Base-by-base conservation (phyloP, 2,113 vertebrate genomes). In the Pycnonotus jocosus region DNA sequence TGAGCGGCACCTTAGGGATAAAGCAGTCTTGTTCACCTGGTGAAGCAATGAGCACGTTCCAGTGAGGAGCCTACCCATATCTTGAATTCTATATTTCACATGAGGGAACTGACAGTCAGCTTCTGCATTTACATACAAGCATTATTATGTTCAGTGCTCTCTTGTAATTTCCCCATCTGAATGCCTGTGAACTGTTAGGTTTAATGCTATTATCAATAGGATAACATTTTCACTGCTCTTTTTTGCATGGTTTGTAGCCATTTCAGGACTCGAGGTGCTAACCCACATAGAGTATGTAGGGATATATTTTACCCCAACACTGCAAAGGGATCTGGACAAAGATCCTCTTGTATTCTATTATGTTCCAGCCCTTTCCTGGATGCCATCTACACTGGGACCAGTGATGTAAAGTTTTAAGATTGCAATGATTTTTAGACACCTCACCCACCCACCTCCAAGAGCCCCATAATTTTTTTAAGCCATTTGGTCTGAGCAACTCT, bases 161-260 rank as follows among this genome's bases (percentile, higher is more conserved):
- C 69, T 62, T 81, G 35, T 62, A 37, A 20, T 79, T 81, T 85
- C 27, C 30, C 71, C 35, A 35, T 68, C 28, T 60, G 79, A 33
- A 58, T 80, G 17, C 21, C 40, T 64, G 40, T 56, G 35, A 74
- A 28, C 30, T 50, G 18, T 7, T 58, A 64, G 13, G 12, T 72
- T 74, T 58, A 74, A 74, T 48, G 7, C 4, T 74, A 18, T 18
- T 22, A 17, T 80, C 22, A 7, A 4, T 5, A 21, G 17, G 30
- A 10, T 69, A 86, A 40, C 7, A 4, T 54, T 58, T 76, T 69
- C 37, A 38, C n/a, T 60, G 22, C 23, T 60, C 21, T 1, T 86
- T 77, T 86, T 37, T 40, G 38, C 30, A 14, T 0, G 1, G 35
- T 47, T 72, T 0, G 0, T 42, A 83, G 28, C 14, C 54, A 28